Base-by-base conservation (phyloP, 2,888 invertebrate genomes). In the Plutella xylostella region DNA sequence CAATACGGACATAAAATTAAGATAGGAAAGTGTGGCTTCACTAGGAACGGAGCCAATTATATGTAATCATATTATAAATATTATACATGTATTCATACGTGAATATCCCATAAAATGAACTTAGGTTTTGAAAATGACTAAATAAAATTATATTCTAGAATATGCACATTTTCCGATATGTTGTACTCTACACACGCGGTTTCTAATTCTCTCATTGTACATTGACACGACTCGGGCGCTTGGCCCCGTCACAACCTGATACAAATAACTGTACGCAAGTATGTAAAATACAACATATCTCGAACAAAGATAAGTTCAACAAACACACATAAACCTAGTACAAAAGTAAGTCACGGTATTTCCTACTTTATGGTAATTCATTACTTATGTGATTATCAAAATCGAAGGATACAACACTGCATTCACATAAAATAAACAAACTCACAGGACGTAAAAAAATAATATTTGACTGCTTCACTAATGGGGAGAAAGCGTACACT, bases 71-170 rank as follows among this genome's bases (percentile, higher is more conserved):
- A 25, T 25, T 9, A 30, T 34, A 43, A 43, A 42, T 41, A 34
- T 43, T 12, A 33, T 33, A 42, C 5, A n/a, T 40, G 14, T 28
- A 34, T 34, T 43, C 21, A 34, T 34, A 43, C 34, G n/a, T 61
- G 60, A 63, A 61, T 67, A 61, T 61, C 68, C 65, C 71, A 71
- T 72, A 67, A 71, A 74, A 63, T 68, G 72, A 78, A 78, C 77
- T 78, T 77, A 78, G 60, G 58, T 67, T 58, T 65, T 75, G 59
- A 68, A 60, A 65, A 76, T 80, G 80, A 82, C 80, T 80, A 80
- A 78, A 80, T 78, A 78, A 79, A 68, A 65, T 70, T 75, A 77
- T 17, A 12, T 63, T 57, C 76, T 79, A 80, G 55, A 72, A 69
- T 77, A 76, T 66, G 68, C 65, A 65, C 44, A 38, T 18, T 38